Evolutionary conservation across 2,888 invertebrate species (phyloP).

Genomic region (Chromoteleia sp.): DNA sequence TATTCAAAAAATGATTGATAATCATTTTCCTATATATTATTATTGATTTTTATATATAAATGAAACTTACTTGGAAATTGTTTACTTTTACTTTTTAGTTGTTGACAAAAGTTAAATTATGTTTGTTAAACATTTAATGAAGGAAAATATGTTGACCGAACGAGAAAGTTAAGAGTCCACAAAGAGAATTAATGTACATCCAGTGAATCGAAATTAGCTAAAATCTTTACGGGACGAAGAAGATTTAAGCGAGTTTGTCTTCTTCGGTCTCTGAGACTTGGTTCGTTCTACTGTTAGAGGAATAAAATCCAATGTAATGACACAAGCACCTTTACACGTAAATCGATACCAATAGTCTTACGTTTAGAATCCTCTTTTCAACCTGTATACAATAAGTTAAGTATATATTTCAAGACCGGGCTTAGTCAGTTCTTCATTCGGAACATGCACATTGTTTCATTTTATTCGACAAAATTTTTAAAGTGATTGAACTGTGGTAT

Average conservation of each 20-base stretch:
- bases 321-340: slow-evolving; percentile 50
- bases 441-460: slow-evolving; percentile 12
- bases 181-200: slow-evolving; percentile 37
- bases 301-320: slow-evolving; percentile 52
- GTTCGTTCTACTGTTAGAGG: slow-evolving; percentile 18
- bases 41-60: too few relatives aligned
- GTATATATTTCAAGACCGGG: slow-evolving; percentile 15
- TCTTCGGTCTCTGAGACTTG: slow-evolving; percentile 5
- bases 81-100: not conserved
- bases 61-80: not conserved
- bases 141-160: slow-evolving; percentile 13
- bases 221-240: slow-evolving; percentile 7
- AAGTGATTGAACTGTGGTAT: too few relatives aligned
- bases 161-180: slow-evolving; percentile 19
- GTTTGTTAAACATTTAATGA: slow-evolving; percentile 12
- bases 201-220: slow-evolving; percentile 31
- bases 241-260: slow-evolving; percentile 9
- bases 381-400: slow-evolving; percentile 29
- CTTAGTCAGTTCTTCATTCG: slow-evolving; percentile 10
- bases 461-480: not conserved
- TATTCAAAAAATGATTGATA: too few relatives aligned
- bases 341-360: slow-evolving; percentile 46
- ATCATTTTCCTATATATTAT: not conserved
- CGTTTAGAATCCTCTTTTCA: slow-evolving; percentile 46
- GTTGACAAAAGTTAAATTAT: slow-evolving; percentile 1